phyloP scores from a whole-genome alignment of 2,797 vertebrate species.

The Falco peregrinus region DNA sequence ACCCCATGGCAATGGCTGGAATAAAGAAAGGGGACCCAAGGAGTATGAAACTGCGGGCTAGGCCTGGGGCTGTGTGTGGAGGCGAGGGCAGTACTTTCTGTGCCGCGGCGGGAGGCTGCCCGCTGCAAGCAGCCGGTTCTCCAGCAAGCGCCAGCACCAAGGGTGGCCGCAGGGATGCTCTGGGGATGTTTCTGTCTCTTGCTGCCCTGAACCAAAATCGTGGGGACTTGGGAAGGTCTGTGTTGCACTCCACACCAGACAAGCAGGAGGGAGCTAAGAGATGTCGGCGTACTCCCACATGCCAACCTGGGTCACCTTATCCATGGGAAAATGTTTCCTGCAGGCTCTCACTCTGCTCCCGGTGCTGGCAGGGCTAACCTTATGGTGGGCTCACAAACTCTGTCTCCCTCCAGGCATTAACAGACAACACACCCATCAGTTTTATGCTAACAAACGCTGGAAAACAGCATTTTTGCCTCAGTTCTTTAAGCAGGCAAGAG shows the following conservation, averaged over 20 bases:
- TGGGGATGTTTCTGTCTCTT: background rate
- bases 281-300: fast-evolving
- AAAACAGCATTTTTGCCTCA: background rate
- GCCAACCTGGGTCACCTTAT: background rate
- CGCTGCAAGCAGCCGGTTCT: background rate
- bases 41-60: background rate
- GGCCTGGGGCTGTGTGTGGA: background rate
- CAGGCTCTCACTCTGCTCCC: background rate
- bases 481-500: fast-evolving
- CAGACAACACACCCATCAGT: background rate
- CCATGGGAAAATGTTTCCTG: background rate
- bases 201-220: background rate
- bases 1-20: fast-evolving
- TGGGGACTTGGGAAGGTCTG: background rate
- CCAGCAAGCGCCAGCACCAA: fast-evolving
- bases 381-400: background rate
- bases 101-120: background rate
- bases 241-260: background rate
- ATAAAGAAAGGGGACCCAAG: background rate
- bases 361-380: background rate
- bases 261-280: background rate
- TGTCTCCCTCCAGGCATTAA: background rate
- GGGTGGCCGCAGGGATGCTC: background rate
- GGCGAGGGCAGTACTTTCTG: background rate
- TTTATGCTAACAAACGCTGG: background rate